Evolutionary conservation across 1,140 invertebrate genomes (phyloP), one percentile per base, ranked within the genome.

Genomic region (Drosophila baimaii): DNA sequence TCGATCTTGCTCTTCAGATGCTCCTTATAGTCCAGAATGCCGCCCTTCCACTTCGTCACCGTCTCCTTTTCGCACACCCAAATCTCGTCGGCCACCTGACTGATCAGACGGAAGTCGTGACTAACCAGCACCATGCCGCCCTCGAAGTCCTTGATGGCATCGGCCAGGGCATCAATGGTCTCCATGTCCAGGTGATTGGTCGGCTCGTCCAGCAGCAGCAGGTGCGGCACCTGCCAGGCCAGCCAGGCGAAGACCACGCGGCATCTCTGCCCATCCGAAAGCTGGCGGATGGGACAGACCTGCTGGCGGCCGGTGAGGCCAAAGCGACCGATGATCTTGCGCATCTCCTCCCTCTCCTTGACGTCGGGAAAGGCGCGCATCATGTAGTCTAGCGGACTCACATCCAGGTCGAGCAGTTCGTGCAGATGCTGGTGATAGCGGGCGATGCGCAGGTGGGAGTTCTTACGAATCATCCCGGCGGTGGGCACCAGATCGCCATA

Each of bases 111-210:
- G 93, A 99, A 99, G 93, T 99, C 98, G 95, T 99, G 98, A 93
- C 96, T 97, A 88, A 99, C 98, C 7, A 99, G 93, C 21, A 99
- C 97, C 95, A 99, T 96, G 73, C 99, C 99, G 33, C 99, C 99
- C 83, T 98, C 97, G 92, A 99, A 99, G 79, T 98, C 97, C 91
- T 98, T 99, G 57, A 99, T 97, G 19, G 99, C 99, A 71, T 99
- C 98, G 10, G 98, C 99, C 9, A 99, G 93, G 1, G 98, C 97
- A 93, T 99, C 99, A 72, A 99, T 99, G 0, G 98, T 99, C 93
- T 99, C 99, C 95, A 99, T 99, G 91, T 99, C 99, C 92, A 99
- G 95, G 92, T 99, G 98, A 95, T 99, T 99, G 23, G 98, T 99
- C 78, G 98, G 99, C 95, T 99, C 98, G 92, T 99, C 98, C 27